Percentiles rank a stretch among this genome's conserved stretches.
phyloP scores from a whole-genome alignment of 2,113 vertebrate genomes.

The Hemiscyllium ocellatum region DNA sequence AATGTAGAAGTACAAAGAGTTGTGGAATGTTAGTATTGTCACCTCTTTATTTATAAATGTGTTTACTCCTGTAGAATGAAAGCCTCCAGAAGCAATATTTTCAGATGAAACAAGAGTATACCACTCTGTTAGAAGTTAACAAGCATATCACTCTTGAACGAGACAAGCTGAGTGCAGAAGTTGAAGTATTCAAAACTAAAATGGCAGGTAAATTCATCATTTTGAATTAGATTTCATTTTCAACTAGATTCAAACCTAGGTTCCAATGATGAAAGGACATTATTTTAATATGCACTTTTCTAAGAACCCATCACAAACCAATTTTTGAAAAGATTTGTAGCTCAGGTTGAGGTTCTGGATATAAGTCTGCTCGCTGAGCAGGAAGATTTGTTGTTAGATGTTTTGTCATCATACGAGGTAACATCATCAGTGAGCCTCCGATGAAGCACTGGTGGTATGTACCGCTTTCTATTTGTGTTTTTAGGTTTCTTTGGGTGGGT shows the following conservation, averaged over 20 bases:
- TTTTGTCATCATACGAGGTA: too few relatives aligned
- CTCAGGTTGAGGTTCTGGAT: too few relatives aligned
- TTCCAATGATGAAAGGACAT: not conserved
- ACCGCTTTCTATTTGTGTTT: too few relatives aligned
- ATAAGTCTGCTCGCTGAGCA: too few relatives aligned
- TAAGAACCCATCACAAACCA: not conserved
- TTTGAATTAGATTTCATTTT: not conserved
- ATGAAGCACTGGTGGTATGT: too few relatives aligned
- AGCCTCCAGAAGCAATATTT: slow-evolving; percentile 58
- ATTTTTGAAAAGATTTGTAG: too few relatives aligned
- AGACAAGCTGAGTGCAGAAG: slow-evolving; percentile 45
- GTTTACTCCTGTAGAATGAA: slow-evolving; percentile 51
- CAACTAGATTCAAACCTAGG: not conserved
- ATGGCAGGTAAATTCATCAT: slow-evolving; percentile 53
- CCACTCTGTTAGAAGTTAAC: slow-evolving; percentile 62
- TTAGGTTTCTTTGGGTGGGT: too few relatives aligned
- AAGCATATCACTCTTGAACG: slow-evolving; percentile 48
- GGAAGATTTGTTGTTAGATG: too few relatives aligned
- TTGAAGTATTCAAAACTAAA: slow-evolving; percentile 51
- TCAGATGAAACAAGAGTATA: slow-evolving; percentile 58
- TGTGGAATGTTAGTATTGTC: not conserved
- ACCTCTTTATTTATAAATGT: not conserved
- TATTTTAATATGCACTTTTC: not conserved
- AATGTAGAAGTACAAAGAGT: not conserved
- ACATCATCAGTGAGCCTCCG: too few relatives aligned